Base-by-base conservation (phyloP, 2,113 vertebrate species). In the Chamaetylas fuelleborni region DNA sequence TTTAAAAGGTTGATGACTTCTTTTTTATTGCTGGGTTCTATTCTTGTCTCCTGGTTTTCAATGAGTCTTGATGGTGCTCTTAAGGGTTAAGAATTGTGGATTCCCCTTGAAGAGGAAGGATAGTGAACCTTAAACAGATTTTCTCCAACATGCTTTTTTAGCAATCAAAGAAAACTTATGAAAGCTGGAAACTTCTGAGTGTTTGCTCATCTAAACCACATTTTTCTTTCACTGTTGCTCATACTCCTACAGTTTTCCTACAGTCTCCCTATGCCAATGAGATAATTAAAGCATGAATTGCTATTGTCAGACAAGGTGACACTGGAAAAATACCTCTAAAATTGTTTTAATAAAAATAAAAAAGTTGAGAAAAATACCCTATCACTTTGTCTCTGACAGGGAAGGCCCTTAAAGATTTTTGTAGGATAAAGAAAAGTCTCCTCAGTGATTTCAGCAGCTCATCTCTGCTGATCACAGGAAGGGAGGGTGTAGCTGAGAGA, bases 1-100 rank as follows among this genome's bases (percentile, higher is more conserved):
- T 82, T 79, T 67, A 33, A 85, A 88, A 92, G 31, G 36, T 62
- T 93, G 51, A 51, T 8, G 3, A n/a, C 42, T 86, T 77, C 47
- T 74, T 87, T 90, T 95, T 93, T 60, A 61, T 72, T 90, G 56
- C 47, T 73, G 36, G 26, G 8, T 88, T 92, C 70, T 90, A n/a
- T 65, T 88, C 33, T 76, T 73, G 24, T 85, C 67, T 82, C 90
- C 53, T 86, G 31, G 22, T 90, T 93, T 92, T 56, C 56, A 50
- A 0, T 12, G 42, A 53, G 17, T 50, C 47, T 88, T 95, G 36
- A 40, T 40, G 53, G 31, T 54, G 40, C 20, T 91, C 10, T 78
- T 53, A 81, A 81, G 56, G 23, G 64, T 47, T 88, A 56, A 88
- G 64, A 28, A 51, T 34, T 84, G 34, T 51, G 36, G 36, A 36